Conservation (phyloP, 2,888 invertebrate species). For the Lasioglossum oenotherae region DNA sequence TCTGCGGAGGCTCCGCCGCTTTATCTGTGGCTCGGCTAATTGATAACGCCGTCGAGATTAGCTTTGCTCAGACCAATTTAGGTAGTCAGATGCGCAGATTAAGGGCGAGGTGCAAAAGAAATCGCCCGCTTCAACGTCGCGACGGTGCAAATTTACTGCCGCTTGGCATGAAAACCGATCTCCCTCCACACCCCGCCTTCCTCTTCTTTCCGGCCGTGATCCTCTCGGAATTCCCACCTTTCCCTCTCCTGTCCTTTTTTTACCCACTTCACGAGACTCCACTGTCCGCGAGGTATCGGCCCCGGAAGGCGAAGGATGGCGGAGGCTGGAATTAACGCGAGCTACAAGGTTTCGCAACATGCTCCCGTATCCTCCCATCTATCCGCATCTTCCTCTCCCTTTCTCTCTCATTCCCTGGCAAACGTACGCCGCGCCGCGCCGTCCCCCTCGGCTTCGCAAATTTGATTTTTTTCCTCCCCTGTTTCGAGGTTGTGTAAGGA, state of each 20-base stretch:
- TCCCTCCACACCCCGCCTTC: conserved; percentile 42
- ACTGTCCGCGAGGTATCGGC: conserved; percentile 54
- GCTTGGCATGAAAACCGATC: conserved; percentile 75
- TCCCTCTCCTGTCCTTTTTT: conserved; percentile 17
- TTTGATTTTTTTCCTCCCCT: conserved; percentile 22
- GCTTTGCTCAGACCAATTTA: conserved; percentile 77
- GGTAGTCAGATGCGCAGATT: conserved; percentile 77
- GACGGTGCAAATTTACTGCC: conserved; percentile 76
- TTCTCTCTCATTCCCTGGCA: background rate
- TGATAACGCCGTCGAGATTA: conserved; percentile 80
- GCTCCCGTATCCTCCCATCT: conserved; percentile 8
- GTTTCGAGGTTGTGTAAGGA: conserved; percentile 32
- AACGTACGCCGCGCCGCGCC: background rate
- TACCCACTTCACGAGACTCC: conserved; percentile 35
- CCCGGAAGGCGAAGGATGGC: conserved; percentile 50
- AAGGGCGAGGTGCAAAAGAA: conserved; percentile 74
- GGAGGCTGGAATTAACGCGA: conserved; percentile 63
- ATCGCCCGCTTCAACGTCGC: conserved; percentile 71
- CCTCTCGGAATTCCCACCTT: background rate
- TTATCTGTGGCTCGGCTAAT: conserved; percentile 75
- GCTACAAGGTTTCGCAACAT: conserved; percentile 43
- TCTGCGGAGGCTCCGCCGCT: conserved; percentile 37
- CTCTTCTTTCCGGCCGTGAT: background rate
- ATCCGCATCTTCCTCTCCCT: background rate
- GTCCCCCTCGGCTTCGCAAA: background rate